Conservation (phyloP, 2,888 invertebrate species). For the Drosophila tripunctata region DNA sequence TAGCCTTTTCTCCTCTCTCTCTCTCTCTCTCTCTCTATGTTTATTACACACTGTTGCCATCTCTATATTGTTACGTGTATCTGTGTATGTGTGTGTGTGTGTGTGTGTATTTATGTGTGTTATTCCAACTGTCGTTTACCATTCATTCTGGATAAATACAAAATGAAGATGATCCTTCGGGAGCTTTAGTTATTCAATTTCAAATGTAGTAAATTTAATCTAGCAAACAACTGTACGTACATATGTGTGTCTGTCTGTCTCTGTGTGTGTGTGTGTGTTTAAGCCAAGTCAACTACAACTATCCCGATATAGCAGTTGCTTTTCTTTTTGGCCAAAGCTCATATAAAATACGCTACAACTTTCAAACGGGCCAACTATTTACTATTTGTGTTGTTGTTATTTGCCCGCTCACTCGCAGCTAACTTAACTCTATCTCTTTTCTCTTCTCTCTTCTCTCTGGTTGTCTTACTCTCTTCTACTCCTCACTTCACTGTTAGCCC, state of each 20-base stretch:
- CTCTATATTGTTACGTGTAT: background rate
- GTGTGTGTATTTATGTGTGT: slow-evolving; percentile 44
- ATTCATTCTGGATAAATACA: slow-evolving; percentile 81
- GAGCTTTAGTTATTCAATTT: slow-evolving; percentile 81
- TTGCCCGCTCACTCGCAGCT: slow-evolving; percentile 30
- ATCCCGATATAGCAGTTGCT: slow-evolving; percentile 8
- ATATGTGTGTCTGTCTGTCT: slow-evolving; percentile 1
- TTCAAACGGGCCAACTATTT: slow-evolving; percentile 51
- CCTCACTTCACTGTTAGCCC: too few species aligned
- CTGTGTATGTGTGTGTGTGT: background rate
- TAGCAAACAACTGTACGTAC: slow-evolving; percentile 62
- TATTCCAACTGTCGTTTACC: slow-evolving; percentile 76
- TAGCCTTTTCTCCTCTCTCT: background rate
- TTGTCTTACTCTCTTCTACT: background rate
- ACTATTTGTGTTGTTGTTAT: slow-evolving; percentile 44
- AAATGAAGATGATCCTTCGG: slow-evolving; percentile 80
- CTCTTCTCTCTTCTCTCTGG: background rate
- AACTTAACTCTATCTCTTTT: slow-evolving; percentile 10
- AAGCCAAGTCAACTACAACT: slow-evolving; percentile 29
- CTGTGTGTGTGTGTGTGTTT: slow-evolving; percentile 15
- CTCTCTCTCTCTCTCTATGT: background rate
- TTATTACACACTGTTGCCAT: too few species aligned
- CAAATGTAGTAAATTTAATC: slow-evolving; percentile 80
- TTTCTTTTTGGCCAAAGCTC: slow-evolving; percentile 30
- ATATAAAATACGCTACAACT: slow-evolving; percentile 59